Evolutionary conservation across 2,888 invertebrate genomes (phyloP).

Genomic region (Xanthorhoe designata): DNA sequence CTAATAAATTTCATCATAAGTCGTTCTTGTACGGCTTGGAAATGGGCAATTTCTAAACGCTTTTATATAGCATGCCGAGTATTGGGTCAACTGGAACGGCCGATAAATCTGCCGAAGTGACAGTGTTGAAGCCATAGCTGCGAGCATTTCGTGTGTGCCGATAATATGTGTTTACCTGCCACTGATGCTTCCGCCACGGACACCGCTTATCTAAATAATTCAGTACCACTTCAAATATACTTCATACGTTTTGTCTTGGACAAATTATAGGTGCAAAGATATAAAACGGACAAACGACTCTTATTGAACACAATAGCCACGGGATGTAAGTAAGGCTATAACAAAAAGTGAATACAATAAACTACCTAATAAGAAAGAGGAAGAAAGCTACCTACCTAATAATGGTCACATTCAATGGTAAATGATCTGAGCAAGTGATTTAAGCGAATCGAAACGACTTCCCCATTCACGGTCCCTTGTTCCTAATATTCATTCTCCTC

Average conservation of each 20-base stretch:
- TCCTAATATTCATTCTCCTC: constrained; percentile 54
- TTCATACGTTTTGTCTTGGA: too few relatives aligned
- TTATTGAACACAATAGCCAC: neutral
- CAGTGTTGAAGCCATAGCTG: constrained; percentile 68
- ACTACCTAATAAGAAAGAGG: constrained; percentile 11
- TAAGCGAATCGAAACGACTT: constrained; percentile 48
- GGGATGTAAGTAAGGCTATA: neutral
- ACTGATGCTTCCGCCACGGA: neutral
- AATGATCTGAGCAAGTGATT: constrained; percentile 43
- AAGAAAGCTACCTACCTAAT: constrained; percentile 30
- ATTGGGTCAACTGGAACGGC: constrained; percentile 61
- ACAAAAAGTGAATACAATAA: neutral
- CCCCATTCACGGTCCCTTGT: constrained; percentile 51
- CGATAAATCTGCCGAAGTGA: constrained; percentile 70
- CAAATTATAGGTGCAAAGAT: neutral
- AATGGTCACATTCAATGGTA: constrained; percentile 39
- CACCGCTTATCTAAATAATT: neutral
- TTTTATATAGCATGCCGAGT: constrained; percentile 57
- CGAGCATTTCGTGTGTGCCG: constrained; percentile 67
- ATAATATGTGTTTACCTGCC: constrained; percentile 67
- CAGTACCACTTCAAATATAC: neutral
- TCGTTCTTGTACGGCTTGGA: constrained; percentile 50
- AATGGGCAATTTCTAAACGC: constrained; percentile 57
- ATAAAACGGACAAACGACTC: neutral
- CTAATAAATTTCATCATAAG: constrained; percentile 54